Percentiles rank a stretch among this genome's conserved stretches.
These are phyloP conservation scores for Chanos chanos DNA, from an alignment of 2,797 vertebrate genomes.

Conservation along the genomic window DNA sequence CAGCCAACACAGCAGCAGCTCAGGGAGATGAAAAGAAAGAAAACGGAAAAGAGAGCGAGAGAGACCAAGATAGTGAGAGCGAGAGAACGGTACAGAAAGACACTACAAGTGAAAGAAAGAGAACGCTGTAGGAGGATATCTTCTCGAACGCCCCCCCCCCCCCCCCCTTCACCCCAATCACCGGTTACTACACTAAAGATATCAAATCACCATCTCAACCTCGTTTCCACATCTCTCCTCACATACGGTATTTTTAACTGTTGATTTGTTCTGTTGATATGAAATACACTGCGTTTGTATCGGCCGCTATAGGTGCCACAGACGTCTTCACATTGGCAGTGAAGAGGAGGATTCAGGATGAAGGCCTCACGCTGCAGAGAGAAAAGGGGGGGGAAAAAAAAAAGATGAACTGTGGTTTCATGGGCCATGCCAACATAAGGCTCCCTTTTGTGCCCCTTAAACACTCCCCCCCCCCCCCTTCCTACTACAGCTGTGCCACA, in stretches of 20 bases:
- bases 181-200: not conserved
- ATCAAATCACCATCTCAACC: not conserved
- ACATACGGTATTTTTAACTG: too few relatives aligned
- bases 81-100: not conserved
- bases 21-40: slow-evolving; percentile 45
- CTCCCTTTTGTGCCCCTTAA: slow-evolving; percentile 59
- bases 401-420: slow-evolving; percentile 18
- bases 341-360: too few relatives aligned
- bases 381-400: not conserved
- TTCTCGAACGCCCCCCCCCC: not conserved
- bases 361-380: too few relatives aligned
- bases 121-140: not conserved
- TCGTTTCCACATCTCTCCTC: not conserved
- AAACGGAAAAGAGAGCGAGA: slow-evolving; percentile 31
- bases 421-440: slow-evolving; percentile 57
- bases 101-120: not conserved
- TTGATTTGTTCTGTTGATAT: not conserved
- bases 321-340: too few relatives aligned
- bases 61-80: slow-evolving; percentile 31
- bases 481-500: slow-evolving; percentile 62
- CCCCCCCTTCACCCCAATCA: not conserved
- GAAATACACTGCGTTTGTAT: slow-evolving; percentile 4
- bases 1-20: slow-evolving; percentile 74
- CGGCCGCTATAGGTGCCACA: too few relatives aligned
- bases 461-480: slow-evolving; percentile 36